Evolutionary conservation across 2,797 vertebrate species (phyloP).

Genomic region (Cossypha dichroa): DNA sequence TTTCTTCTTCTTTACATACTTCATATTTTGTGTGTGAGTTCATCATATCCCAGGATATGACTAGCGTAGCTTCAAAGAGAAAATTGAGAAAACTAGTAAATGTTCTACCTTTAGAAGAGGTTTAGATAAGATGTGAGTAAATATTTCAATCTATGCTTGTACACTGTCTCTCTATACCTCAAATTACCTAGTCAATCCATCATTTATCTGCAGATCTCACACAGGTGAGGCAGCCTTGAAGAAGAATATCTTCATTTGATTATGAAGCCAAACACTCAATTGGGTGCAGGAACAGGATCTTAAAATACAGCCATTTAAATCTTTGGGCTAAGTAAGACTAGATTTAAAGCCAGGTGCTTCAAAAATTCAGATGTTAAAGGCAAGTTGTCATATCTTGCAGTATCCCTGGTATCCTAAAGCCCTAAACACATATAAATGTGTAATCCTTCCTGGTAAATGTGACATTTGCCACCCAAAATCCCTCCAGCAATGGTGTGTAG

Average conservation of each 20-base stretch:
- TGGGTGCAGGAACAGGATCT: not conserved
- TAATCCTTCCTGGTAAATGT: not conserved
- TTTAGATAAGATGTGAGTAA: slow-evolving; percentile 10
- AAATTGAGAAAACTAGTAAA: not conserved
- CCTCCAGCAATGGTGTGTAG: not conserved
- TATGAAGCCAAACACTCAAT: not conserved
- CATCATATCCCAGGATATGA: not conserved
- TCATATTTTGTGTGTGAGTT: not conserved
- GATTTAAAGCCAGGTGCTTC: not conserved
- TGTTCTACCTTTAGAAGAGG: not conserved
- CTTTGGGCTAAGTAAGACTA: not conserved
- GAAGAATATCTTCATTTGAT: not conserved
- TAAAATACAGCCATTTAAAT: not conserved
- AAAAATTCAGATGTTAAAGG: not conserved
- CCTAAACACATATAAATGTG: not conserved
- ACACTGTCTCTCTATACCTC: not conserved
- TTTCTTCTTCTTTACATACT: not conserved
- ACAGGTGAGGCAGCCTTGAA: not conserved
- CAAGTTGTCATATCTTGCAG: not conserved
- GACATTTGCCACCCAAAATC: not conserved
- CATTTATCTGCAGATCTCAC: not conserved
- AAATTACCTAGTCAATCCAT: not conserved
- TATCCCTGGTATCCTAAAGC: not conserved
- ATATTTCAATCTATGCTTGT: not conserved
- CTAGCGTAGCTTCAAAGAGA: not conserved